Evolutionary conservation across 2,888 invertebrate genomes (phyloP), one percentile per base, ranked within the genome.

Genomic region (Drosophila tripunctata): DNA sequence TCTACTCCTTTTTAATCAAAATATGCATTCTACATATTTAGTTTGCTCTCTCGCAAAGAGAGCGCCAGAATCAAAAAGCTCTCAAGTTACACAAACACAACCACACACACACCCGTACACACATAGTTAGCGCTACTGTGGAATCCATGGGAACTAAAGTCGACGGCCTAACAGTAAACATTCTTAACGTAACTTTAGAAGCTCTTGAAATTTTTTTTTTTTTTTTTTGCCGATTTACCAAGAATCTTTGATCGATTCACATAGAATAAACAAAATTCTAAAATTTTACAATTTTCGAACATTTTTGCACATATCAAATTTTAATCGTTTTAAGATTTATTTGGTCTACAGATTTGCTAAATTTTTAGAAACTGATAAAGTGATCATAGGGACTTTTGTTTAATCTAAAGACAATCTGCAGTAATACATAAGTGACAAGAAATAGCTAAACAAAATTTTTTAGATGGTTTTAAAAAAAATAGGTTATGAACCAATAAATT

Each of bases 181-280:
- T 33, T 30, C 36, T 57, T 44, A 31, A 38, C 12, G 80, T 72
- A 83, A 83, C 61, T 44, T 40, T 38, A 77, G 83, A 72, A 67
- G 48, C 17, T 48, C 21, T 31, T 21, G 4, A 33, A 21, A 36
- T 52, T 44, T n/a, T n/a, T n/a, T n/a, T n/a, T n/a, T n/a, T n/a
- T n/a, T n/a, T n/a, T n/a, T n/a, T n/a, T n/a, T 31, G 14, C 27
- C 22, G 41, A 27, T 51, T 36, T 69, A 63, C 68, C 14, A 38
- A 24, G 65, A 71, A 57, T 22, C n/a, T 14, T 31, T 40, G 14
- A 27, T 24, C 17, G 12, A 15, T 22, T 47, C 6, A 10, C 5
- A 21, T 14, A 45, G n/a, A n/a, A n/a, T n/a, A n/a, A n/a, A n/a
- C n/a, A n/a, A n/a, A n/a, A n/a, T n/a, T n/a, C n/a, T n/a, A n/a